Evolutionary conservation across 2,888 invertebrate genomes (phyloP), one percentile per base, ranked within the genome.

Genomic region (Nomada lathburiana): DNA sequence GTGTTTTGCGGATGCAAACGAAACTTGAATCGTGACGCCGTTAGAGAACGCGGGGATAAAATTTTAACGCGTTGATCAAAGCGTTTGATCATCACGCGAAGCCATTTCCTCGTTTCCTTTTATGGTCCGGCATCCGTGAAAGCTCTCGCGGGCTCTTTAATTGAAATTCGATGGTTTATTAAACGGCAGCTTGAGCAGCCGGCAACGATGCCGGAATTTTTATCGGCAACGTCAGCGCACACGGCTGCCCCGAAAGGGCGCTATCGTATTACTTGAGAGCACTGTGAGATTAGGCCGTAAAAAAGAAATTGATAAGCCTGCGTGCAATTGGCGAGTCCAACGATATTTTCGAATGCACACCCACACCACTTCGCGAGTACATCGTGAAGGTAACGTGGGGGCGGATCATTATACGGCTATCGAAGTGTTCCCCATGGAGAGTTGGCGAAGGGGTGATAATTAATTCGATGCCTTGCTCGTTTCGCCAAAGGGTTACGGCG

Each of bases 141-240:
- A 52, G 26, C 65, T 16, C 42, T 9, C n/a, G 7, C n/a, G n/a
- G 5, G n/a, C 7, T 1, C 26, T 2, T 2, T 79, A 76, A 79
- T 77, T 76, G 78, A 79, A 77, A 79, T 64, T 76, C 78, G 63
- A 78, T 76, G 67, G 44, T 26, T 47, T 16, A 47, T 53, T n/a
- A 36, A 47, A 76, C 16, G 55, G 9, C 13, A 4, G 23, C 16
- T 42, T 20, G 23, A 36, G 47, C 36, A 69, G 53, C 36, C 23
- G n/a, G 76, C 60, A 47, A 53, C 65, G 60, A 23, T 9, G 57
- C 16, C 50, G 20, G 78, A 78, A 79, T 76, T 79, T 79, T 79
- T 63, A 76, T 63, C 57, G 68, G 26, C 9, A 18, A 68, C 5
- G 50, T 57, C 64, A 18, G 29, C 23, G 52, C 20, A 9, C 20